A percentile compares a stretch with the other conserved stretches of the same genome.
Conservation (phyloP, 1,140 invertebrate species). For the Copidosoma floridanum region DNA sequence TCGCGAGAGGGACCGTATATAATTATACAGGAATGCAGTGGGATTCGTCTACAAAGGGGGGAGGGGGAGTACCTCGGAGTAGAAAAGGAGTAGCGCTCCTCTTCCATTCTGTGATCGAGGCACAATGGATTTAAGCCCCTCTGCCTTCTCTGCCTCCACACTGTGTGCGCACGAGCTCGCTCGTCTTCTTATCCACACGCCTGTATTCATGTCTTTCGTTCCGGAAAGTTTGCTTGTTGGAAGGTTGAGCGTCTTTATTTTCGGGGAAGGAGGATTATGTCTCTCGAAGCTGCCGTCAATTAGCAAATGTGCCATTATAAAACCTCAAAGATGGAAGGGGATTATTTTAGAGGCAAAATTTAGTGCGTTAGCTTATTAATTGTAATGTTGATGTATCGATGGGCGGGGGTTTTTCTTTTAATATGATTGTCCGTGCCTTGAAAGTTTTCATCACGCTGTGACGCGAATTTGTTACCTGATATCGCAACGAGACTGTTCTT, state of each 20-base stretch:
- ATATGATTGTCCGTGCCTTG: too few species aligned
- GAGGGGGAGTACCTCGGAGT: too few species aligned
- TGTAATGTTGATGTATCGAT: background rate
- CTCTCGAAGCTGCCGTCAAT: background rate
- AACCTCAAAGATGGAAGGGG: background rate
- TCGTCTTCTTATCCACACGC: background rate
- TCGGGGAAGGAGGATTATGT: background rate
- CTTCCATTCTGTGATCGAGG: background rate
- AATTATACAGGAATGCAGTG: too few species aligned
- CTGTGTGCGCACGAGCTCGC: too few species aligned
- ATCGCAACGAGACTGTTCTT: too few species aligned
- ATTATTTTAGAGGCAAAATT: background rate
- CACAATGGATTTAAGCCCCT: too few species aligned
- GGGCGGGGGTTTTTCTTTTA: background rate
- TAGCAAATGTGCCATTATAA: background rate
- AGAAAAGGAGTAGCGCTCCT: too few species aligned
- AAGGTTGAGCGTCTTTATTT: background rate
- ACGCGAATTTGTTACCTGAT: too few species aligned
- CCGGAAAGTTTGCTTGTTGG: conserved; percentile 11
- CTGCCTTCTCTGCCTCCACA: too few species aligned
- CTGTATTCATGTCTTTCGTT: background rate
- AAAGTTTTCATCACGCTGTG: too few species aligned
- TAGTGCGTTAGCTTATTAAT: background rate
- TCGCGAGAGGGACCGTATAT: too few species aligned
- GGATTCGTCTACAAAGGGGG: too few species aligned